phyloP scores from a whole-genome alignment of 2,113 vertebrate genomes.

The Leptodactylus fuscus region DNA sequence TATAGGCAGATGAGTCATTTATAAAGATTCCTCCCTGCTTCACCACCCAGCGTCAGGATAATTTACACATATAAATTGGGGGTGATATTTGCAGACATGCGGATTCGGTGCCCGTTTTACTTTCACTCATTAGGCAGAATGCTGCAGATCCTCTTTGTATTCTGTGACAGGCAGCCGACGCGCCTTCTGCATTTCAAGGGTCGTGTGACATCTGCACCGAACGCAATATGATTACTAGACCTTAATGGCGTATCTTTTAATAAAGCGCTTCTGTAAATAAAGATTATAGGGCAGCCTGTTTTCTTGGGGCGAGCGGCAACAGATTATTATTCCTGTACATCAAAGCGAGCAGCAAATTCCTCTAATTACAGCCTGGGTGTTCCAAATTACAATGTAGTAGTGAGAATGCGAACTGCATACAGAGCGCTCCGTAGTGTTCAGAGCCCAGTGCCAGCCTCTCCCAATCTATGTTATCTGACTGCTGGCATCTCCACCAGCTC shows the following conservation, averaged over 20 bases:
- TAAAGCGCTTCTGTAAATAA: conserved; percentile 53
- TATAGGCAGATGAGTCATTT: background rate
- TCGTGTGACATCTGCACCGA: conserved; percentile 44
- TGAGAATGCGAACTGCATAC: conserved; percentile 29
- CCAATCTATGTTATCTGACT: background rate
- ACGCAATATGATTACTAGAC: conserved; percentile 34
- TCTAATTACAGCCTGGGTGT: conserved; percentile 55
- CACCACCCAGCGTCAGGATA: background rate
- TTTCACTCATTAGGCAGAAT: conserved; percentile 23
- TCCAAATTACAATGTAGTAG: conserved; percentile 49
- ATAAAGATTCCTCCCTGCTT: background rate
- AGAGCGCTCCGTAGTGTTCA: background rate
- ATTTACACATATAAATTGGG: background rate
- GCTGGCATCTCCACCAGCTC: background rate
- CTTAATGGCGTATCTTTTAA: conserved; percentile 48
- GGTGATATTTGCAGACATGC: background rate
- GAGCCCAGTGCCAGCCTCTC: background rate
- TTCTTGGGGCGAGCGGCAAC: conserved; percentile 49
- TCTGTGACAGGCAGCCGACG: background rate
- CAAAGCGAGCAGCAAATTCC: conserved; percentile 52
- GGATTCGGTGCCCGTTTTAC: background rate
- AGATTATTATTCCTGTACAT: conserved; percentile 56
- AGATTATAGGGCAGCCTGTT: conserved; percentile 51
- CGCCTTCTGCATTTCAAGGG: conserved; percentile 35
- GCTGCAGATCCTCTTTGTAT: conserved; percentile 8